Evolutionary conservation across 2,797 vertebrate genomes (phyloP), one percentile per base, ranked within the genome.

Genomic region (Synaphobranchus kaupii): DNA sequence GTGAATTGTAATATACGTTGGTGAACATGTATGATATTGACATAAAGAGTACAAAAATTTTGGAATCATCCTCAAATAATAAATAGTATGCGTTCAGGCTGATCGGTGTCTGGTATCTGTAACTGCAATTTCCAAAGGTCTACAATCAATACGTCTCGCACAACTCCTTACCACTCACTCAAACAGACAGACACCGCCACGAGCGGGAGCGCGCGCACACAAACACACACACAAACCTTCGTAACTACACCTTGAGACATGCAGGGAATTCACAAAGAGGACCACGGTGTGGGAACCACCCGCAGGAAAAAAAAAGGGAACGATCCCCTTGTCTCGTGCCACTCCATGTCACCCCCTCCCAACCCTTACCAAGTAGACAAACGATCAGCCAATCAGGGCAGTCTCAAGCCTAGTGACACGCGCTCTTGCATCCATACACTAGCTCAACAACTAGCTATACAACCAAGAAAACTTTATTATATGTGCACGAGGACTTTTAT

Each of bases 221-320:
- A 48, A 9, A 80, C 34, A 8, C 34, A 80, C 76, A 80, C 20
- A 47, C 39, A 80, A 22, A 81, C 15, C 81, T 54, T 86, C 47
- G 82, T 85, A 76, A 89, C 90, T 94, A 93, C 94, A 95, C 94
- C 94, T 94, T 95, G 92, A 94, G 91, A 94, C 87, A 86, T 89
- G 3, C 52, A 76, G 89, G 90, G 93, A 95, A 94, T 94, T 92
- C 92, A 90, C 93, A 95, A 91, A 87, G 88, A 82, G 87, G 87
- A 87, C 50, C 54, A 71, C 84, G 22, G 47, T n/a, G 34, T 90
- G 89, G 92, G 90, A 87, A 92, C 88, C 89, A 93, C 90, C 91
- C 50, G 54, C 28, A 25, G 3, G 60, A 89, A 84, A 20, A 84
- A 20, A 15, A 20, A 9, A n/a, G 44, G 47, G 44, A 50, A 81